Evolutionary conservation across 2,113 vertebrate genomes (phyloP), one percentile per base, ranked within the genome.

Genomic region (Aviceda subcristata): DNA sequence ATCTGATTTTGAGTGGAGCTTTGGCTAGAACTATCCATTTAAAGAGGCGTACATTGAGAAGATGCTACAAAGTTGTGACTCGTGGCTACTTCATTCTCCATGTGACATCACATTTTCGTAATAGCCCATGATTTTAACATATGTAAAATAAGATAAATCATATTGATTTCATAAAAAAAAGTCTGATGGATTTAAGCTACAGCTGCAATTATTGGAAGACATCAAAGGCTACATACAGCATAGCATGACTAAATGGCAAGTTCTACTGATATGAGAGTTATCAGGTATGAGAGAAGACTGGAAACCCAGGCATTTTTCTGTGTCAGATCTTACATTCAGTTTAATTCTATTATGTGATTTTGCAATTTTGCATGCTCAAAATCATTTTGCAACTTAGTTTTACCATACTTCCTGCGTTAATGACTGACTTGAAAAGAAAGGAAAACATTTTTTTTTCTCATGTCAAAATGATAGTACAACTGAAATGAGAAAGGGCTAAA

Each of bases 381-480:
- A 75, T 63, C 32, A 75, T 88, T 90, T 91, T 88, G 46, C 46
- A 71, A 82, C 75, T 86, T 92, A 96, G 86, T 97, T 86, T 96
- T 81, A 94, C 71, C 74, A 85, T 71, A 91, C 82, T 97, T 97
- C 91, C 94, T 78, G 48, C 86, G 76, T 92, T 97, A 96, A 95
- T 97, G 94, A 94, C 50, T 50, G 41, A 84, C 98, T 98, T 95
- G 97, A 97, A 97, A 97, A 38, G 36, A 57, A 92, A 96, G 81
- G 53, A 66, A 94, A 80, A 74, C 5, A 26, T n/a, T 86, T 68
- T 60, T 11, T 51, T 79, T 71, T 55, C 39, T 74, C 9, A 27
- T 24, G 12, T 62, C 34, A 87, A 80, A 79, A 83, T 23, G 6
- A 21, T 34, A 69, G 11, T 78, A 26, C 8, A 69, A 43, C 10